Percentiles rank a stretch among this genome's conserved stretches.
Evolutionary conservation across 2,113 vertebrate genomes (phyloP).

Genomic region (Mastomys coucha): DNA sequence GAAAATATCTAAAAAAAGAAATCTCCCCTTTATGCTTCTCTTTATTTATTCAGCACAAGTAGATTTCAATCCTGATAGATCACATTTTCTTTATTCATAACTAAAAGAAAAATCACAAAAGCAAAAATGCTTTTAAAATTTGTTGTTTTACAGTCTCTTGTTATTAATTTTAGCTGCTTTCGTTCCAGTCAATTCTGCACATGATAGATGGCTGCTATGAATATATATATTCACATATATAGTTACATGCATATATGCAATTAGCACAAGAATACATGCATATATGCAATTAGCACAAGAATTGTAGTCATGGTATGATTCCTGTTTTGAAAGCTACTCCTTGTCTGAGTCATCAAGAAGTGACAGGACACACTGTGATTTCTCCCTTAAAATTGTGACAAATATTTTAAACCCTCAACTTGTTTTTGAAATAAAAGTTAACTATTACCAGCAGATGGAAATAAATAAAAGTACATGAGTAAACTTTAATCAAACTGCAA

Average conservation of each 20-base stretch:
- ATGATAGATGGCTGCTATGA: neutral
- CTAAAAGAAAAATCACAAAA: neutral
- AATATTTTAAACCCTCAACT: neutral
- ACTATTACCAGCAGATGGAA: neutral
- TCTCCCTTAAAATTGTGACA: neutral
- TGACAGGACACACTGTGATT: neutral
- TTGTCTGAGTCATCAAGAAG: neutral
- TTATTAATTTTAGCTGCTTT: neutral
- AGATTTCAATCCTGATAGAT: neutral
- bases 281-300: neutral
- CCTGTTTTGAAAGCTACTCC: neutral
- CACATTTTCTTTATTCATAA: neutral
- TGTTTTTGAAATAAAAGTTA: neutral
- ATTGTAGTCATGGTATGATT: neutral
- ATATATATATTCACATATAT: too few species aligned
- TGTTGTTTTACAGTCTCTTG: neutral
- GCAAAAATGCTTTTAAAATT: neutral
- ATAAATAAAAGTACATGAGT: slow-evolving; percentile 16
- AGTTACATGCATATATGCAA: neutral
- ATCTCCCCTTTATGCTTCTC: neutral
- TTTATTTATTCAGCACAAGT: slow-evolving; percentile 17
- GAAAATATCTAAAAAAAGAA: too few species aligned
- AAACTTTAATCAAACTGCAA: neutral
- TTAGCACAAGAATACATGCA: neutral
- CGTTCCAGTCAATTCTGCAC: neutral